phyloP scores from a whole-genome alignment of 2,888 invertebrate species.

The Acleris cristana region DNA sequence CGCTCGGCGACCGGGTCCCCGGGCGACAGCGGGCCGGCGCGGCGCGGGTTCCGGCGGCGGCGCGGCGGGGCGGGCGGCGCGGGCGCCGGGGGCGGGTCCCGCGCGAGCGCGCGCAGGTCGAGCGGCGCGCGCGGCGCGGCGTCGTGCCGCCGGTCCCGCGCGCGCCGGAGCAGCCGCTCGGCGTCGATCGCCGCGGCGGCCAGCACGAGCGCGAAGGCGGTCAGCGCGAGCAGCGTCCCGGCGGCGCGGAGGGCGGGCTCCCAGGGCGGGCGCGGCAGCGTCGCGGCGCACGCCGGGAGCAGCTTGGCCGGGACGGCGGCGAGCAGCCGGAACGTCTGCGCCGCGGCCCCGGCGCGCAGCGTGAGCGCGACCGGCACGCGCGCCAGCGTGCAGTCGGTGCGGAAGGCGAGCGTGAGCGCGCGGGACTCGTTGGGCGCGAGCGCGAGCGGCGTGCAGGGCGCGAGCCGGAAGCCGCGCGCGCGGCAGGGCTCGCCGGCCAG shows the following conservation, averaged over 20 bases:
- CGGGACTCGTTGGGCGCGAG: slow-evolving; percentile 67
- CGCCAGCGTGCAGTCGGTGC: slow-evolving; percentile 66
- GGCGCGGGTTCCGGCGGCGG: slow-evolving; percentile 9
- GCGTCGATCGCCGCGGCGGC: slow-evolving; percentile 58
- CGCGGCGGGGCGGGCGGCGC: slow-evolving; percentile 35
- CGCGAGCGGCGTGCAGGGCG: slow-evolving; percentile 62
- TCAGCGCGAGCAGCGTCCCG: slow-evolving; percentile 62
- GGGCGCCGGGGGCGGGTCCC: slow-evolving; percentile 39
- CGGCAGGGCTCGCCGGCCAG: slow-evolving; percentile 61
- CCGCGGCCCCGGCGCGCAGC: slow-evolving; percentile 51
- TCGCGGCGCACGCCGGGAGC: slow-evolving; percentile 52
- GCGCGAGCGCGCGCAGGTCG: slow-evolving; percentile 46
- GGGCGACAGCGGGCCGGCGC: slow-evolving; percentile 42
- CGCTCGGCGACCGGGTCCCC: slow-evolving; percentile 62
- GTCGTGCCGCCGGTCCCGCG: slow-evolving; percentile 45
- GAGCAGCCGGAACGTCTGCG: slow-evolving; percentile 52
- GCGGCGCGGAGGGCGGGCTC: slow-evolving; percentile 81
- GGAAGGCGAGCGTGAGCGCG: slow-evolving; percentile 59
- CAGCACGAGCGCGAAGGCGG: slow-evolving; percentile 58
- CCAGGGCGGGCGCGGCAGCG: slow-evolving; percentile 79
- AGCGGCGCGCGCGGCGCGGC: slow-evolving; percentile 47
- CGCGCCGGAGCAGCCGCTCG: slow-evolving; percentile 49
- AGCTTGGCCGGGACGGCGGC: slow-evolving; percentile 56
- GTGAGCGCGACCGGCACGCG: slow-evolving; percentile 53
- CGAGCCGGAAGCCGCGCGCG: slow-evolving; percentile 67